Evolutionary conservation across 2,797 vertebrate genomes (phyloP).

Genomic region (Taeniopygia guttata): DNA sequence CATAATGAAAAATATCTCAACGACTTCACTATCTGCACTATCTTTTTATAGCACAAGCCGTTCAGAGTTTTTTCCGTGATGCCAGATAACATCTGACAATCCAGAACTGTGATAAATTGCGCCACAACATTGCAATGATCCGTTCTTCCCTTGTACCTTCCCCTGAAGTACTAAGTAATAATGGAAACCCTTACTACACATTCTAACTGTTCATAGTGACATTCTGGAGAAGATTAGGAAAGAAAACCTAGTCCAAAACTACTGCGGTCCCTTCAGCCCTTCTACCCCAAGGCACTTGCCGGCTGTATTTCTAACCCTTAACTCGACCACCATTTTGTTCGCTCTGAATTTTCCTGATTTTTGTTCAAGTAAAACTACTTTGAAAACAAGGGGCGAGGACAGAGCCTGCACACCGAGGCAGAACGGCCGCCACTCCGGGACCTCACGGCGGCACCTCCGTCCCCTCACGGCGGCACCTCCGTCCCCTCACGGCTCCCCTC

Average conservation of each 20-base stretch:
- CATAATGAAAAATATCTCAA: neutral
- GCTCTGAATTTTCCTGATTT: neutral
- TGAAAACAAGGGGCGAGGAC: rapidly evolving
- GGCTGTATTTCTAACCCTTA: neutral
- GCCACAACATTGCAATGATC: neutral
- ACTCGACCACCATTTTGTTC: neutral
- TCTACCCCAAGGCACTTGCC: neutral
- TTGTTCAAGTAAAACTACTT: neutral
- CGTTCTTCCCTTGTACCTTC: rapidly evolving
- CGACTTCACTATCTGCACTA: neutral
- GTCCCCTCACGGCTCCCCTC: too few relatives aligned
- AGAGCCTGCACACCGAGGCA: rapidly evolving
- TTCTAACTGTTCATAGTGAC: neutral
- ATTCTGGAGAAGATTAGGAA: neutral
- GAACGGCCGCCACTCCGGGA: rapidly evolving
- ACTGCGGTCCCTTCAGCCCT: neutral
- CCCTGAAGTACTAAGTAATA: neutral
- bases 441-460: rapidly evolving
- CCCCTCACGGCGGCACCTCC: neutral
- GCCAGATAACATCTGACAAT: neutral
- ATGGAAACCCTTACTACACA: neutral
- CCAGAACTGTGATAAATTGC: neutral
- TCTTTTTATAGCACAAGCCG: neutral
- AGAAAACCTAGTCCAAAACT: neutral
- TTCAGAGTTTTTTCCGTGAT: neutral